Conservation (phyloP, 2,113 vertebrate genomes). For the Sapayoa aenigma region DNA sequence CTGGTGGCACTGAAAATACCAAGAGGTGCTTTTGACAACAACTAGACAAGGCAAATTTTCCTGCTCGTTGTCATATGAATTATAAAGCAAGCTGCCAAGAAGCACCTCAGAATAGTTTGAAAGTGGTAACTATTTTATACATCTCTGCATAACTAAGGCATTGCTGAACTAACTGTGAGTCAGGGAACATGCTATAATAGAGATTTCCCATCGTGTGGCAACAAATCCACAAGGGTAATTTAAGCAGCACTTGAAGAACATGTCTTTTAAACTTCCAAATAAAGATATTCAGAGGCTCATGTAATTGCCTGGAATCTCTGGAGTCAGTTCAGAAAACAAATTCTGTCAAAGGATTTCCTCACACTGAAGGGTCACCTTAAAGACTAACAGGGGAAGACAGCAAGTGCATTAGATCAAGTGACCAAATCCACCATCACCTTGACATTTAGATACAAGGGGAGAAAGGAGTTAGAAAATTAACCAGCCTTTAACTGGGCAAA, state of each 20-base stretch:
- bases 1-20: neutral
- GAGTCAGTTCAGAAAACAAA: conserved; percentile 48
- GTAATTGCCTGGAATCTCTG: conserved; percentile 43
- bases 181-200: neutral
- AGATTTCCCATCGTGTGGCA: neutral
- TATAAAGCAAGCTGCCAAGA: neutral
- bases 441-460: neutral
- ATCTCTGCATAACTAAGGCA: neutral
- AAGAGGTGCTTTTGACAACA: neutral
- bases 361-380: neutral
- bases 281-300: conserved; percentile 7
- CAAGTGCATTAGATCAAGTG: conserved; percentile 10
- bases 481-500: neutral
- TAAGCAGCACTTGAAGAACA: neutral
- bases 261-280: conserved; percentile 23
- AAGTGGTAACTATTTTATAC: neutral
- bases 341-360: conserved; percentile 9
- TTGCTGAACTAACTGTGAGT: neutral
- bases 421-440: neutral
- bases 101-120: neutral
- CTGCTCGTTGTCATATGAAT: neutral
- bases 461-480: conserved; percentile 26
- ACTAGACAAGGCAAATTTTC: neutral
- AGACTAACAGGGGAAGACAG: conserved; percentile 45
- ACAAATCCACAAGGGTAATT: conserved; percentile 21